Evolutionary conservation across 1,140 invertebrate genomes (phyloP).

Genomic region (Tachypleus tridentatus): DNA sequence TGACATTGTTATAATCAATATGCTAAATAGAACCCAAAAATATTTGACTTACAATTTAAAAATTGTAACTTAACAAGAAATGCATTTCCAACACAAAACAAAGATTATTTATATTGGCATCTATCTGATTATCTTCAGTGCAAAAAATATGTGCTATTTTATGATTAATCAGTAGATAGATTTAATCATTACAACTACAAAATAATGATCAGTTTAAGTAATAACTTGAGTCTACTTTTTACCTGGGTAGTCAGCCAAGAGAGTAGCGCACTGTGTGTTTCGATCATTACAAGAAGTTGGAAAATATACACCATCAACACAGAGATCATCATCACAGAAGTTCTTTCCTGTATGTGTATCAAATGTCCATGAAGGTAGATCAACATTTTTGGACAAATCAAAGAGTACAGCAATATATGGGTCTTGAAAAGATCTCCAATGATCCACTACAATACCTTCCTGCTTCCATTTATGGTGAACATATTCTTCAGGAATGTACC

Average conservation of each 20-base stretch:
- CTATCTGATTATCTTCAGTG: constrained; percentile 1
- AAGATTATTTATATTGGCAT: not conserved
- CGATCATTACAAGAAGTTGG: constrained; percentile 39
- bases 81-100: not conserved
- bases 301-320: constrained; percentile 44
- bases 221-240: constrained; percentile 3
- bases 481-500: constrained; percentile 46
- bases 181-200: not conserved
- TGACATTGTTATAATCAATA: too few relatives aligned
- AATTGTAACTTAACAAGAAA: not conserved
- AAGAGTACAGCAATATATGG: constrained; percentile 35
- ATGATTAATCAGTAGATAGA: constrained; percentile 4
- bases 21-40: too few relatives aligned
- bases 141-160: constrained; percentile 3
- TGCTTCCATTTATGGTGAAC: constrained; percentile 26
- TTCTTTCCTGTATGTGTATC: constrained; percentile 25
- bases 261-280: constrained; percentile 39
- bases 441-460: constrained; percentile 30
- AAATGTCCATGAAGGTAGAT: constrained; percentile 16
- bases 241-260: constrained; percentile 44
- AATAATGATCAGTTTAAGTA: too few relatives aligned
- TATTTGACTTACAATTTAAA: not conserved
- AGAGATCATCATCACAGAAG: constrained; percentile 40
- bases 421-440: constrained; percentile 41
- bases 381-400: constrained; percentile 30